A percentile compares a stretch with the other conserved stretches of the same genome.
These are phyloP conservation scores for Tenrec ecaudatus DNA, from an alignment of 2,113 vertebrate species.

Conservation along the genomic window DNA sequence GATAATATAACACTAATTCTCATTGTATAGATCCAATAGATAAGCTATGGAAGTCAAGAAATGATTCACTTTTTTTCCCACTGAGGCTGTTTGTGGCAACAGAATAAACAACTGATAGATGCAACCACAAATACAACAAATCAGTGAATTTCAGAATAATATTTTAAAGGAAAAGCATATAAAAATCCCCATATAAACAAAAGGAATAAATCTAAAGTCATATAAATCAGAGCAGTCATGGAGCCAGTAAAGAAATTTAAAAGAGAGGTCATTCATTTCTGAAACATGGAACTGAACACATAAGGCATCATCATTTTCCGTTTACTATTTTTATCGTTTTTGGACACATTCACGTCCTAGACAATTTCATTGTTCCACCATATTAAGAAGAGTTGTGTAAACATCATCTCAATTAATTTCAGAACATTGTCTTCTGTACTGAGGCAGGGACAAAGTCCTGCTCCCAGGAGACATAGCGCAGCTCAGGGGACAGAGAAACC, in stretches of 20 bases:
- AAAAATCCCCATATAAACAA: not conserved
- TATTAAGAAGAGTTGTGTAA: too few relatives aligned
- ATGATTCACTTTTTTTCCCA: not conserved
- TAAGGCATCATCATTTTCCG: not conserved
- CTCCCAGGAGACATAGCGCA: too few relatives aligned
- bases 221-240: too few relatives aligned
- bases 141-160: not conserved
- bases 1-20: not conserved
- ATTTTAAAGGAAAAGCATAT: constrained; percentile 21
- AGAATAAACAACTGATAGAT: not conserved
- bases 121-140: not conserved
- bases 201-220: too few relatives aligned
- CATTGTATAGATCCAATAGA: not conserved
- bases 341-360: too few relatives aligned
- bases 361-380: too few relatives aligned
- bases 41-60: constrained; percentile 7
- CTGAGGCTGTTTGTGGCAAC: not conserved
- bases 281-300: not conserved
- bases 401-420: too few relatives aligned
- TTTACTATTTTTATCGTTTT: not conserved
- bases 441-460: too few relatives aligned
- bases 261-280: not conserved
- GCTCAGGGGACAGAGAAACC: too few relatives aligned
- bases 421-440: too few relatives aligned
- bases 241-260: too few relatives aligned